Evolutionary conservation across 2,797 vertebrate genomes (phyloP), one percentile per base, ranked within the genome.

Genomic region (Alosa sapidissima): DNA sequence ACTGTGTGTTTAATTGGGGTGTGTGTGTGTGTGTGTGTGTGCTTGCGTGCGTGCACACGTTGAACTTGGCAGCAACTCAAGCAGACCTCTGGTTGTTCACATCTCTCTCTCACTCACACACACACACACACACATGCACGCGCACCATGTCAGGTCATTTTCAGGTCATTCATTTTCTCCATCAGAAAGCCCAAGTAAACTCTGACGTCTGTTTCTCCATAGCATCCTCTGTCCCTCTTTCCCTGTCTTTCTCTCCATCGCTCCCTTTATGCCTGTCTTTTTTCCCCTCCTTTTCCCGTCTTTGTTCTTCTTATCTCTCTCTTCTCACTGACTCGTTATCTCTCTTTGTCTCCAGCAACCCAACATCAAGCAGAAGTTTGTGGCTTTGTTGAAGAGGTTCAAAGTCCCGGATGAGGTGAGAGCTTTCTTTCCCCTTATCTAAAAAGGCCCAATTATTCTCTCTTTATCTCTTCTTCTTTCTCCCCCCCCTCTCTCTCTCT

Each of bases 321-420:
- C 19, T 28, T n/a, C 10, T 11, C 7, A 9, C 62, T 28, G n/a
- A 28, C 62, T 24, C 7, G 24, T 10, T 16, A 5, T 16, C n/a
- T 65, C 62, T 65, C n/a, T 65, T 9, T 81, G 52, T 2, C 24
- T 84, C 5, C 90, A 95, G 94, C 98, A 99, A 96, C 98, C 98
- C 65, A 99, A 99, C 95, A 98, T 99, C 93, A 99, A 99, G 91
- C 98, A 99, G 96, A 99, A 99, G 93, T 98, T 99, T 88, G 98
- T 99, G 84, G 98, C 98, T 86, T 91, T 99, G 91, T 94, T 99
- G 93, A 99, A 96, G 91, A 96, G 98, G 84, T 99, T 99, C 92
- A 98, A 97, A 95, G 97, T 99, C 88, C 97, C 97, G 0, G 98
- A 99, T 24, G 98, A 99, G 97, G 98, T 99, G 92, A 81, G 62